Percentiles rank a stretch among this genome's conserved stretches.
phyloP scores from a whole-genome alignment of 2,888 invertebrate species.

The Lumbricus terrestris region DNA sequence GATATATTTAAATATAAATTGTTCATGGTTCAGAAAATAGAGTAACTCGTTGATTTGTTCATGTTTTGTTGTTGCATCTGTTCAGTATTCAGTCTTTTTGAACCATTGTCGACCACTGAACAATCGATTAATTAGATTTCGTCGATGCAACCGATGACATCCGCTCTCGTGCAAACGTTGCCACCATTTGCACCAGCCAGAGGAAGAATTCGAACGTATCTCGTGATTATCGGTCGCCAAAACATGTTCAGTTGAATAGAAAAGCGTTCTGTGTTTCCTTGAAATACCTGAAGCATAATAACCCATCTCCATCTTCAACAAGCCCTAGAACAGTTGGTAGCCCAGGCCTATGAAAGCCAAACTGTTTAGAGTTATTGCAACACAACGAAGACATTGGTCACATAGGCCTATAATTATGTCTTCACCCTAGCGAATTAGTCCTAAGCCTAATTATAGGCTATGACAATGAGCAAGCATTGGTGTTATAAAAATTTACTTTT shows the following conservation, averaged over 20 bases:
- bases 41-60: neutral
- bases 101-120: neutral
- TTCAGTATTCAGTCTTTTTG: neutral
- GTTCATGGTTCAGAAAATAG: neutral
- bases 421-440: too few relatives aligned
- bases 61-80: neutral
- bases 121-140: neutral
- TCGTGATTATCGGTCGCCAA: neutral
- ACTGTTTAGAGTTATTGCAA: too few relatives aligned
- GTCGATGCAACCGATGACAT: neutral
- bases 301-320: too few relatives aligned
- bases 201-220: neutral
- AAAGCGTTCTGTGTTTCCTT: neutral
- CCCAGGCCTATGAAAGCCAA: too few relatives aligned
- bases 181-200: neutral
- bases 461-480: too few relatives aligned
- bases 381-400: too few relatives aligned
- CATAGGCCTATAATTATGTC: too few relatives aligned
- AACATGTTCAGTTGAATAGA: constrained; percentile 3
- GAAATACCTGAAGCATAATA: neutral
- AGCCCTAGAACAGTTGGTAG: too few relatives aligned
- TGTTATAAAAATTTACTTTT: too few relatives aligned
- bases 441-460: too few relatives aligned
- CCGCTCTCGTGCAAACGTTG: neutral
- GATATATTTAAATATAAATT: neutral